A percentile compares a stretch with the other conserved stretches of the same genome.
These are phyloP conservation scores for Aldrovandia affinis DNA, from an alignment of 2,797 vertebrate species.

Conservation along the genomic window DNA sequence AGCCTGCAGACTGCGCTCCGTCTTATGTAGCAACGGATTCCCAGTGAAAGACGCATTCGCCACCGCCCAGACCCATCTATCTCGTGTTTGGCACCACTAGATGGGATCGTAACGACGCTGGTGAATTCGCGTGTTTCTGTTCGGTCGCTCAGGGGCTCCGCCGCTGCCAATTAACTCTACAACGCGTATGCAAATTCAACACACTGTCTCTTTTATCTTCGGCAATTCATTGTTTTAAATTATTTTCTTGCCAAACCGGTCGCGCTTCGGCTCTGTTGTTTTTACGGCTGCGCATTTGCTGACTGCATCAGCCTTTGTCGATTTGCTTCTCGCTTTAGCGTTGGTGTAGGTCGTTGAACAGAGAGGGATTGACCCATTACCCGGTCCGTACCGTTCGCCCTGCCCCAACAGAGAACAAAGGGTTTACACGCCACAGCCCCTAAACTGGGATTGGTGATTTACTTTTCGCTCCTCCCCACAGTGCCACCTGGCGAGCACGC, in stretches of 20 bases:
- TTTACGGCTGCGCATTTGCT: conserved; percentile 39
- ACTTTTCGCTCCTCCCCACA: not conserved
- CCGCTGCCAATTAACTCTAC: conserved; percentile 40
- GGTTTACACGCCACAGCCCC: conserved; percentile 37
- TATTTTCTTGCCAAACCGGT: conserved; percentile 52
- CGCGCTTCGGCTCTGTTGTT: conserved; percentile 39
- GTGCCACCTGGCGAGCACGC: too few relatives aligned
- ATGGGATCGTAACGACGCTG: conserved; percentile 26
- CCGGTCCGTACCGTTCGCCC: conserved; percentile 60
- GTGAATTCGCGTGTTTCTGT: conserved; percentile 36
- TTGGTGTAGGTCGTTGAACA: conserved; percentile 44
- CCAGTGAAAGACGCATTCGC: conserved; percentile 36
- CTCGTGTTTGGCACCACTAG: conserved; percentile 35
- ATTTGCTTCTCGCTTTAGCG: conserved; percentile 53
- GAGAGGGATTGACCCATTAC: conserved; percentile 74
- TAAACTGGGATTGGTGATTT: not conserved
- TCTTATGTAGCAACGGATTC: conserved; percentile 54
- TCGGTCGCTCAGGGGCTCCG: conserved; percentile 57
- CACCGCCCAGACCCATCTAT: not conserved
- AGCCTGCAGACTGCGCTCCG: conserved; percentile 43
- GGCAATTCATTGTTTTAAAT: conserved; percentile 69
- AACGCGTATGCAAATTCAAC: conserved; percentile 48
- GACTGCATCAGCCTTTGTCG: conserved; percentile 37
- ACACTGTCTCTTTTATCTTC: conserved; percentile 60
- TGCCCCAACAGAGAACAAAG: not conserved